phyloP scores from a whole-genome alignment of 2,113 vertebrate species.

The Lamprotornis superbus region DNA sequence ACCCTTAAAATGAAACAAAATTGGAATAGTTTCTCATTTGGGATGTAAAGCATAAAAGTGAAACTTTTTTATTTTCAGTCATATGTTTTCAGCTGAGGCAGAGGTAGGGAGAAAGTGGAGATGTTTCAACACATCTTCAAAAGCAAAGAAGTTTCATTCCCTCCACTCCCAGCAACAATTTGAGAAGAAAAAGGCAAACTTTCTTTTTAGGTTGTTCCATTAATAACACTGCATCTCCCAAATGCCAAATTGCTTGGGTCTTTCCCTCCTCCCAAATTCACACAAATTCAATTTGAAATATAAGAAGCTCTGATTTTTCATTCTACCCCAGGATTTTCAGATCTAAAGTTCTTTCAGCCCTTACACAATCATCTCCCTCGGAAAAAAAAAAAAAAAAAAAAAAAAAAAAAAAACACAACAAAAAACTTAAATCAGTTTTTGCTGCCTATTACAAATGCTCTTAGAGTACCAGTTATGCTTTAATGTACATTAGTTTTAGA shows the following conservation, averaged over 20 bases:
- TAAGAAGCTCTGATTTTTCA: background rate
- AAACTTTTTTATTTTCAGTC: background rate
- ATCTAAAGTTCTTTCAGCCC: background rate
- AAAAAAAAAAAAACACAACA: background rate
- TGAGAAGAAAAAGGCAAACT: background rate
- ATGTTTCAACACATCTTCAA: background rate
- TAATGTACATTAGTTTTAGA: conserved; percentile 60
- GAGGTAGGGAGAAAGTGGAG: background rate
- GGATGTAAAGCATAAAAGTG: accelerated
- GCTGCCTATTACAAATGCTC: conserved; percentile 27
- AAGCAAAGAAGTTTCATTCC: background rate
- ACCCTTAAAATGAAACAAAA: background rate
- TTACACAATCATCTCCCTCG: background rate
- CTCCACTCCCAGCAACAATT: background rate
- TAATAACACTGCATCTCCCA: background rate
- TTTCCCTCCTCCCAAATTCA: background rate
- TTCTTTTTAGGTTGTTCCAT: background rate
- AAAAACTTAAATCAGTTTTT: background rate
- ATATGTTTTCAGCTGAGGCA: background rate
- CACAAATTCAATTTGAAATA: background rate
- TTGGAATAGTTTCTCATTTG: background rate
- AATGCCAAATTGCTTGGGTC: background rate
- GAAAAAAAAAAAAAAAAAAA: background rate
- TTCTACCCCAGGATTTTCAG: background rate
- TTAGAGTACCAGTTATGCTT: conserved; percentile 2